phyloP scores from a whole-genome alignment of 1,140 invertebrate species.

The Proctacanthus coquilletti region DNA sequence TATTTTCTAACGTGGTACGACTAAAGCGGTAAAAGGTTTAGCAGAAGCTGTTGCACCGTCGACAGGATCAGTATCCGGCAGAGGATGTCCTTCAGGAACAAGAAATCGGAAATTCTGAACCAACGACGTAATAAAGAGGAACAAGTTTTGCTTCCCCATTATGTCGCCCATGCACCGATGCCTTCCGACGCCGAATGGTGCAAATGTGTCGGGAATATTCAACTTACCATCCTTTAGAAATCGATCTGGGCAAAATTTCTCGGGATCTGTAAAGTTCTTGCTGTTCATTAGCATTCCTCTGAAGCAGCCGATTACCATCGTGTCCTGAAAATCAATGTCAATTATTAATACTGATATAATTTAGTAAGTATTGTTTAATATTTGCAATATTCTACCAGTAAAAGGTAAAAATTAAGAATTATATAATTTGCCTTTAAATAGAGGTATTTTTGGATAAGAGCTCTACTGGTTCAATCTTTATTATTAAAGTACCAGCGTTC shows the following conservation, averaged over 20 bases:
- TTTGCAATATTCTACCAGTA: too few species aligned
- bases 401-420: neutral
- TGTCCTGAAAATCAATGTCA: conserved; percentile 40
- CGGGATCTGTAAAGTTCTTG: conserved; percentile 50
- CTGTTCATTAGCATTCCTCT: conserved; percentile 57
- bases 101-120: conserved; percentile 62
- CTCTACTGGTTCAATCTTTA: too few species aligned
- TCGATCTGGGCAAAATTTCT: conserved; percentile 49
- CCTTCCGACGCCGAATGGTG: conserved; percentile 68
- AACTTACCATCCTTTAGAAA: conserved; percentile 55
- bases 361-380: too few species aligned
- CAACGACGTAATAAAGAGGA: conserved; percentile 61
- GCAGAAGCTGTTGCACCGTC: conserved; percentile 61
- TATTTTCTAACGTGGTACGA: conserved; percentile 29
- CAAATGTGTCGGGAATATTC: conserved; percentile 47
- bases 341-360: too few species aligned
- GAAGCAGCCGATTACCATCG: conserved; percentile 71
- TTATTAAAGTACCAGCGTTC: too few species aligned
- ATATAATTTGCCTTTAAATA: too few species aligned
- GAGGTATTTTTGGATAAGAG: too few species aligned
- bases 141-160: conserved; percentile 70
- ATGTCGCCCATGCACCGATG: conserved; percentile 74
- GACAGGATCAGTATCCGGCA: conserved; percentile 44
- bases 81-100: conserved; percentile 39
- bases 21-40: conserved; percentile 48